Evolutionary conservation across 2,113 vertebrate genomes (phyloP).

Genomic region (Junco hyemalis): DNA sequence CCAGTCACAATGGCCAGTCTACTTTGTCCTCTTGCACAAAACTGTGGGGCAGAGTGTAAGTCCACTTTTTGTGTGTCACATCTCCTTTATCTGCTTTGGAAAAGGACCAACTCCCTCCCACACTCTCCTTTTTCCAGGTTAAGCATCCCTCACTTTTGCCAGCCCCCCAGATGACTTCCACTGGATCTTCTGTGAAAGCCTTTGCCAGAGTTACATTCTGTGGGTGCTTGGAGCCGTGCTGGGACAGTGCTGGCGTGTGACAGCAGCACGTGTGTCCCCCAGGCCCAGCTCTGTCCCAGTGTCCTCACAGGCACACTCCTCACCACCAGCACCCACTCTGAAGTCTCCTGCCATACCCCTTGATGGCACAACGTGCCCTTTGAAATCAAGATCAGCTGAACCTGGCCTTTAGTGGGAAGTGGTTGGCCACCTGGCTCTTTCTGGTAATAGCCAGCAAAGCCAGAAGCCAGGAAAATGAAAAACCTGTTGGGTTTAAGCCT

Average conservation of each 20-base stretch:
- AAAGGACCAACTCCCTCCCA: background rate
- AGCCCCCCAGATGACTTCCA: background rate
- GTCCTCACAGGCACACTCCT: background rate
- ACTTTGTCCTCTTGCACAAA: background rate
- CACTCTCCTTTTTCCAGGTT: background rate
- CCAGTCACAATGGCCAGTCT: background rate
- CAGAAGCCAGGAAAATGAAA: background rate
- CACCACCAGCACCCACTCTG: fast-evolving
- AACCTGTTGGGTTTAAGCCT: background rate
- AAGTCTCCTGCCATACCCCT: background rate
- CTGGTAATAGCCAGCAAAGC: background rate
- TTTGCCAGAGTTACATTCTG: background rate
- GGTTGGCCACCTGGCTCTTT: background rate
- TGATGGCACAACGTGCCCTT: fast-evolving
- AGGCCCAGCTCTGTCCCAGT: background rate
- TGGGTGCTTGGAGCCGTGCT: background rate
- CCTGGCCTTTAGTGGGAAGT: background rate
- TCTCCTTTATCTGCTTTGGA: background rate
- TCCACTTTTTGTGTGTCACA: background rate
- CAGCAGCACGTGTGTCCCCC: background rate
- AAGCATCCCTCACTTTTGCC: background rate
- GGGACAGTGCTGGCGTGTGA: background rate
- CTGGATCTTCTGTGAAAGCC: background rate
- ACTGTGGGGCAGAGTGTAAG: background rate
- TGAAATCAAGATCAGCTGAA: background rate